Base-by-base conservation (phyloP, 2,113 vertebrate genomes). In the Parotia lawesii region DNA sequence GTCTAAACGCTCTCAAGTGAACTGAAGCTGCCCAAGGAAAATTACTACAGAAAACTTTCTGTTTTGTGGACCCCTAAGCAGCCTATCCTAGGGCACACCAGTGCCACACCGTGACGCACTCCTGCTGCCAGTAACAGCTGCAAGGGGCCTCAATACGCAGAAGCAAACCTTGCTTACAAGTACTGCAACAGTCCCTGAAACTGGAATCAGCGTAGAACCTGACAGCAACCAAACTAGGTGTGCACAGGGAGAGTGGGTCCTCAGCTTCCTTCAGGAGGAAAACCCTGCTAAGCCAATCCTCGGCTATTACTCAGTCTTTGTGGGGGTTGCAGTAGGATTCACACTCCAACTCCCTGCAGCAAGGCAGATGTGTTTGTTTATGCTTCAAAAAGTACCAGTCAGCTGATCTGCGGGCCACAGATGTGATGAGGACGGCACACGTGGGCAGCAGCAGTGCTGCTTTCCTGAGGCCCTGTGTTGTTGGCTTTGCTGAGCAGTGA, bases 81-180 rank as follows among this genome's bases (percentile, higher is more conserved):
- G 31, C 10, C 23, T 37, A 44, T 21, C 37, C 27, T 62, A 62
- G 50, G 48, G 31, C 17, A 72, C 27, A 76, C 5, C 23, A 57
- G 9, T 67, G 27, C 12, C 35, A 37, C 33, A 16, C 12, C 7
- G 5, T 14, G 24, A 54, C 6, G 28, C 8, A 28, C 17, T 71
- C 28, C n/a, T 48, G n/a, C 19, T 75, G 31, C 7, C 57, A 75
- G 14, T 29, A 66, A 35, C 1, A 42, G 42, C 57, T 37, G 29
- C 20, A 57, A 45, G 5, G 37, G 20, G 25, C 16, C 57, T 33
- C 73, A 28, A 2, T 0, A 45, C 0, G 1, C 25, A 75, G 37
- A 53, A 75, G 21, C 12, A 60, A 27, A 79, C 6, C 42, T 57
- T 84, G 15, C 31, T 74, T 67, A 18, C 10, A 48, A 42, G 53